These are phyloP conservation scores for Fulmarus glacialis DNA, from an alignment of 2,113 vertebrate species.

Conservation along the genomic window DNA sequence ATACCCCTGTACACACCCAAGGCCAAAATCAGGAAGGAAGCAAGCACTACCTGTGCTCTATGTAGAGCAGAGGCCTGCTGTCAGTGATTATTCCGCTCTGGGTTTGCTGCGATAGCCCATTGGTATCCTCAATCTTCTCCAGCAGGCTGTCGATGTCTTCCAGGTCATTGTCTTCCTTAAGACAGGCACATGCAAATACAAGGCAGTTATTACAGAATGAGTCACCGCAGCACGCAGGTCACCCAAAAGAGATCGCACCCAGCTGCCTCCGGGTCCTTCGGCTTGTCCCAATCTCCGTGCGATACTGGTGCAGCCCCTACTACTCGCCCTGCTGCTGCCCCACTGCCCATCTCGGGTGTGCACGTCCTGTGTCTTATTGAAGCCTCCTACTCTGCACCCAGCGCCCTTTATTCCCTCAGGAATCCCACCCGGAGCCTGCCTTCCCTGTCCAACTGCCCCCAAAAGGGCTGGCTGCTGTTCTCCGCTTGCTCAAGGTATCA, in stretches of 20 bases:
- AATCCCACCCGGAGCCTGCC: neutral
- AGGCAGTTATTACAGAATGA: neutral
- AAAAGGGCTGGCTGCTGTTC: too few relatives aligned
- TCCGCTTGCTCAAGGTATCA: neutral
- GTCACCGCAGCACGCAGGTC: neutral
- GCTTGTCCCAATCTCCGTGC: accelerated
- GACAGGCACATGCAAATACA: neutral
- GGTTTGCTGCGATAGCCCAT: conserved; percentile 72
- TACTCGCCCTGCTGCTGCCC: neutral
- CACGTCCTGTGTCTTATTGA: accelerated
- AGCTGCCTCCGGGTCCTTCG: neutral
- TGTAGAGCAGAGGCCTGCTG: conserved; percentile 81
- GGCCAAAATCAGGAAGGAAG: neutral
- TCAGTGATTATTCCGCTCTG: conserved; percentile 65
- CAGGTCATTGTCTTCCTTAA: conserved; percentile 70
- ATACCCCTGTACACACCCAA: accelerated
- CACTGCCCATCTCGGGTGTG: accelerated
- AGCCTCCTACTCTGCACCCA: neutral
- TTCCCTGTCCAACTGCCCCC: neutral
- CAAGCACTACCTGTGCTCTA: conserved; percentile 88
- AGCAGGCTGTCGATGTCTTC: conserved; percentile 89
- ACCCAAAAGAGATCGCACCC: neutral
- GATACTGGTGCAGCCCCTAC: too few relatives aligned
- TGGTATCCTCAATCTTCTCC: conserved; percentile 82
- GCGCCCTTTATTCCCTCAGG: neutral